Conservation (phyloP, 2,797 vertebrate genomes). For the Leptatherina wallacei region DNA sequence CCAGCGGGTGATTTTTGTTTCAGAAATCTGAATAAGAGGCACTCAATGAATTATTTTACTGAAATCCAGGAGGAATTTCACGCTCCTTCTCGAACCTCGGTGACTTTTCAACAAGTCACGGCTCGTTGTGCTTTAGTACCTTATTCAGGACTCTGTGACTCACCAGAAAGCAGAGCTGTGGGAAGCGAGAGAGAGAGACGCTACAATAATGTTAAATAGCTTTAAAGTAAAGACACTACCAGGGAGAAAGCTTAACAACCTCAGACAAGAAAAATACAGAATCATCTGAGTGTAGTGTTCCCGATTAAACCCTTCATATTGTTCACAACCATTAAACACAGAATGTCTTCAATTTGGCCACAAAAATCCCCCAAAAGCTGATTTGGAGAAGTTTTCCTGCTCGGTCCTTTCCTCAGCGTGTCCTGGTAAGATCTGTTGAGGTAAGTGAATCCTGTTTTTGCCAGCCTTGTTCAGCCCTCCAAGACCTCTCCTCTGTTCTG, state of each 20-base stretch:
- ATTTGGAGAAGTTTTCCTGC: constrained; percentile 32
- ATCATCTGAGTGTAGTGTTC: constrained; percentile 66
- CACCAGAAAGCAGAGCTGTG: constrained; percentile 41
- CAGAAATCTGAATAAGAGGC: constrained; percentile 54
- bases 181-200: constrained; percentile 34
- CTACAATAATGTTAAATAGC: constrained; percentile 51
- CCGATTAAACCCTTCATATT: constrained; percentile 59
- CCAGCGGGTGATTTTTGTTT: constrained; percentile 27
- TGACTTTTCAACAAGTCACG: constrained; percentile 34
- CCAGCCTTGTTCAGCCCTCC: constrained; percentile 19
- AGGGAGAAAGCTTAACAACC: constrained; percentile 33
- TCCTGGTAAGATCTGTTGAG: constrained; percentile 60
- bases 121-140: constrained; percentile 53
- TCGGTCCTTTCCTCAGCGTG: constrained; percentile 57
- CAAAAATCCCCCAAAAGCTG: constrained; percentile 44
- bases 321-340: constrained; percentile 53
- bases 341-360: constrained; percentile 62
- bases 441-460: constrained; percentile 59
- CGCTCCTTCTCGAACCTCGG: background rate
- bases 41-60: constrained; percentile 33
- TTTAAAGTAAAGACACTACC: constrained; percentile 47
- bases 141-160: constrained; percentile 40
- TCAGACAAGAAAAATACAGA: constrained; percentile 40
- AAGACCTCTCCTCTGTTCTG: constrained; percentile 45
- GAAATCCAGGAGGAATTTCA: constrained; percentile 20